Conservation (phyloP, 1,140 invertebrate species). For the Tachypleus tridentatus region DNA sequence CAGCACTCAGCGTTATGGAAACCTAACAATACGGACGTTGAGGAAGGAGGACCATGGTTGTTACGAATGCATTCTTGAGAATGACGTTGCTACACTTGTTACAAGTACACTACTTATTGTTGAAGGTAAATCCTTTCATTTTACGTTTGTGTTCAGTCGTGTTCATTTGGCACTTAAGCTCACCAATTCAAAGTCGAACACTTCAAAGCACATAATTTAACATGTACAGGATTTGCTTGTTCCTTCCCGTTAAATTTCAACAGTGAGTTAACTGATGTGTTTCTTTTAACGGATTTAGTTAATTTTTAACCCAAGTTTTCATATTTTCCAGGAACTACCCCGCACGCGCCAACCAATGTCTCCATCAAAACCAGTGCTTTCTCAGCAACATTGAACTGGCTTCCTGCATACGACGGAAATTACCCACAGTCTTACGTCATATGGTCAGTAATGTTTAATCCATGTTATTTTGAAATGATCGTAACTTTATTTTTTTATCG, state of each 20-base stretch:
- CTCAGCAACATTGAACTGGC: conserved; percentile 76
- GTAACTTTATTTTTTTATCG: no score
- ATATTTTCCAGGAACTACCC: conserved; percentile 59
- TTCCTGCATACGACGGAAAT: conserved; percentile 88
- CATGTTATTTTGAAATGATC: no score
- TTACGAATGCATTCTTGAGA: conserved; percentile 88
- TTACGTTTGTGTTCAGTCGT: no score
- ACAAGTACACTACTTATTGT: conserved; percentile 80
- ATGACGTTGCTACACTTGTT: conserved; percentile 87
- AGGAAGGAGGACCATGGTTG: conserved; percentile 79
- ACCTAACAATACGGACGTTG: conserved; percentile 80
- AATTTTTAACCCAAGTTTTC: no score
- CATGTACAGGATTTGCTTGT: no score
- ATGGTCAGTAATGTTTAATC: conserved; percentile 45
- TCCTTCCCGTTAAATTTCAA: no score
- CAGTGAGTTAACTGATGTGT: no score
- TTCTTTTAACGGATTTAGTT: no score
- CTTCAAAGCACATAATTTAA: no score
- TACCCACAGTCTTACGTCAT: conserved; percentile 89
- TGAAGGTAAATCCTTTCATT: conserved; percentile 41
- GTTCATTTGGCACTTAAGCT: no score
- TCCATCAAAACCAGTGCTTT: conserved; percentile 71
- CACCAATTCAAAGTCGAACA: no score
- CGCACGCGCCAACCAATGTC: conserved; percentile 89
- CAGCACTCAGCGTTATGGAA: conserved; percentile 62